A percentile compares a stretch with the other conserved stretches of the same genome.
These are phyloP conservation scores for Apis dorsata DNA, from an alignment of 1,140 invertebrate genomes.

Conservation along the genomic window DNA sequence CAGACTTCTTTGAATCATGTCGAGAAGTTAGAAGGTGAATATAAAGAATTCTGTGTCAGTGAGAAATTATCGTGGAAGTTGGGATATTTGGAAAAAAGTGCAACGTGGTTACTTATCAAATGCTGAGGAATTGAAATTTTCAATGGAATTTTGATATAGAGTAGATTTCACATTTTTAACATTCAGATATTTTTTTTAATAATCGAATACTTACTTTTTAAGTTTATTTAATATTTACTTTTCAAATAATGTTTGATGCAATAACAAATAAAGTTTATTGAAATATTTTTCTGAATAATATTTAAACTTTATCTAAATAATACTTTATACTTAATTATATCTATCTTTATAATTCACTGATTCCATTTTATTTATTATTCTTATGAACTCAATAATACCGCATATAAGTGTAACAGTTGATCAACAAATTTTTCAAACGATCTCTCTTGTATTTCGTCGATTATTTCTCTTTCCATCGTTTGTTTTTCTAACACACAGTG, in stretches of 20 bases:
- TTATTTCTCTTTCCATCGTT: conserved; percentile 22
- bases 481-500: conserved; percentile 11
- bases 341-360: not conserved
- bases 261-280: no score
- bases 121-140: no score
- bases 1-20: not conserved
- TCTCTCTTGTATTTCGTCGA: conserved; percentile 14
- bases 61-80: not conserved
- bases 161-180: no score
- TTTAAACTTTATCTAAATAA: no score
- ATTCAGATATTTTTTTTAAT: not conserved
- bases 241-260: no score
- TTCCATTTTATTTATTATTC: not conserved
- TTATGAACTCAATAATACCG: not conserved
- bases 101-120: not conserved
- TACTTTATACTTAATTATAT: no score
- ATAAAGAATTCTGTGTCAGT: not conserved
- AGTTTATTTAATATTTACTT: no score
- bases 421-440: conserved; percentile 6
- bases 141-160: no score
- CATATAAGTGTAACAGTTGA: not conserved
- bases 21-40: not conserved
- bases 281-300: no score
- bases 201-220: no score
- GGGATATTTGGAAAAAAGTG: not conserved